Conservation (phyloP, 1,140 invertebrate genomes). For the Caenorhabditis latens region DNA sequence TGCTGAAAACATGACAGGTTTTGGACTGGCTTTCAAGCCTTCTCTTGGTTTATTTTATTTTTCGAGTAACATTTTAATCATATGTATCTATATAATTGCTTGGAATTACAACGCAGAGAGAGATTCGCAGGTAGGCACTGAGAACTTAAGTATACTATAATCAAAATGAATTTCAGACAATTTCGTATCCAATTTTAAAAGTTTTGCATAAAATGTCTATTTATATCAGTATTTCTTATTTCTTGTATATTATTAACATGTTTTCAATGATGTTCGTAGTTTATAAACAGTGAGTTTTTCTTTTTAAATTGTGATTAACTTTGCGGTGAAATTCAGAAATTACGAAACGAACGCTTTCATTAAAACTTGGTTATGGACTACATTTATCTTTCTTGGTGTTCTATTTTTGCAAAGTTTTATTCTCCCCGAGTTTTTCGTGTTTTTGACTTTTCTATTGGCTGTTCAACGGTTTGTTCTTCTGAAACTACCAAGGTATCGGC, state of each 20-base stretch:
- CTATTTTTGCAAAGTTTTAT: neutral
- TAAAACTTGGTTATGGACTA: neutral
- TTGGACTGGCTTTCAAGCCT: neutral
- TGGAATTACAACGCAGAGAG: neutral
- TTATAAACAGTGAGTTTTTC: neutral
- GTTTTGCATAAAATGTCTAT: neutral
- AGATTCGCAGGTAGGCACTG: neutral
- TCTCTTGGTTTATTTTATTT: neutral
- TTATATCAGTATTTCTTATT: neutral
- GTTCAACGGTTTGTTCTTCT: neutral
- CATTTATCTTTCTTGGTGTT: neutral
- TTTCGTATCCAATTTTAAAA: neutral
- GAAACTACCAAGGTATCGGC: neutral
- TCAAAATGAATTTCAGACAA: conserved; percentile 3
- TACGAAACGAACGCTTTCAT: neutral
- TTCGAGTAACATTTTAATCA: neutral
- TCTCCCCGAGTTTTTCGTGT: neutral
- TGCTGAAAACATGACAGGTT: neutral
- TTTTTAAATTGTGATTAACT: neutral
- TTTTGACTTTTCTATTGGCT: neutral
- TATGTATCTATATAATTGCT: neutral
- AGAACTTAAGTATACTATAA: neutral
- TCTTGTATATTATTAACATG: neutral
- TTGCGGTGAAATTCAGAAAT: neutral
- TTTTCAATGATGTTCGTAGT: neutral